Percentiles rank a stretch among this genome's conserved stretches.
These are phyloP conservation scores for Hiodon tergisus DNA, from an alignment of 2,113 vertebrate species.

Conservation along the genomic window DNA sequence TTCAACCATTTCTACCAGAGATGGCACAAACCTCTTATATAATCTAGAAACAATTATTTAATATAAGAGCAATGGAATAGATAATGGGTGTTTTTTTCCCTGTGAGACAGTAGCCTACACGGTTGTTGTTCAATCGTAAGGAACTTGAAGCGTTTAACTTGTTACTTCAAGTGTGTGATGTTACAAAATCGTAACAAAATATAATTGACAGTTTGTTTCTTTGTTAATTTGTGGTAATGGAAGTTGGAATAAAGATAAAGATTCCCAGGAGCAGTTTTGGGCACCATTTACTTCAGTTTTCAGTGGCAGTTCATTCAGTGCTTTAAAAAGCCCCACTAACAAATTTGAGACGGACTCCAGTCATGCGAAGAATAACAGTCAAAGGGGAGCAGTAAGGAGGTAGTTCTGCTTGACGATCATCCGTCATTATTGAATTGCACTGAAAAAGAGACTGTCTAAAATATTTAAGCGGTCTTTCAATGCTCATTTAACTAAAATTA, in stretches of 20 bases:
- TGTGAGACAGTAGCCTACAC: no score
- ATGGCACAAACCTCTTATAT: constrained; percentile 12
- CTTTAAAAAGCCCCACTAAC: constrained; percentile 13
- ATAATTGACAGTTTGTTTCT: no score
- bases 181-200: no score
- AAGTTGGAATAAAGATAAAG: neutral
- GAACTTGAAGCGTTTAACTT: no score
- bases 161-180: no score
- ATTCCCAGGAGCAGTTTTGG: neutral
- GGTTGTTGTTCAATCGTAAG: no score
- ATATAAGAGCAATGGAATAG: neutral
- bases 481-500: no score
- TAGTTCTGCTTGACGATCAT: constrained; percentile 41
- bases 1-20: constrained; percentile 26
- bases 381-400: constrained; percentile 27
- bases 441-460: neutral
- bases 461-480: no score
- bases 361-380: constrained; percentile 29
- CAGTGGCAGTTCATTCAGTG: constrained; percentile 33
- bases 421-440: constrained; percentile 59
- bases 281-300: neutral
- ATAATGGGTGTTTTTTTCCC: no score
- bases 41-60: neutral
- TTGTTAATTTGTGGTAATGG: no score
- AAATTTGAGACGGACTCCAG: constrained; percentile 39